Evolutionary conservation across 2,113 vertebrate genomes (phyloP).

Genomic region (Xiphophorus hellerii): DNA sequence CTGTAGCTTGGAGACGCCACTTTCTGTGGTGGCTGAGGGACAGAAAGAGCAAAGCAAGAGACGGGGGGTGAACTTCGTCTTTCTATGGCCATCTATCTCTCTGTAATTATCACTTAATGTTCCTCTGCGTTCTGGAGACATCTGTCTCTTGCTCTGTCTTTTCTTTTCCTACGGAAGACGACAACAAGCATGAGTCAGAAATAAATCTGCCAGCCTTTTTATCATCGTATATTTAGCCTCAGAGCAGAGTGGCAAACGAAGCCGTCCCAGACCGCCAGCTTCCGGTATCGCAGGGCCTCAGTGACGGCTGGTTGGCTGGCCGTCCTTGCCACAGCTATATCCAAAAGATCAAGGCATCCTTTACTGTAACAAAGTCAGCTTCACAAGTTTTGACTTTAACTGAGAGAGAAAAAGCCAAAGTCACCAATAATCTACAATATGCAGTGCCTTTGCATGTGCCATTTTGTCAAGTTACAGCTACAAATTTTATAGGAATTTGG

Average conservation of each 20-base stretch:
- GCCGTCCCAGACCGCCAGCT: constrained; percentile 67
- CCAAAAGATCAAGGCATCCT: constrained; percentile 56
- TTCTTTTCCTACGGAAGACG: constrained; percentile 44
- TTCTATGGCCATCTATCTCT: constrained; percentile 56
- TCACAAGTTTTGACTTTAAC: constrained; percentile 55
- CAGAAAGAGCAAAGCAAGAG: constrained; percentile 60
- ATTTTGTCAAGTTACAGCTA: background rate
- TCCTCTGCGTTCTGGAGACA: constrained; percentile 65
- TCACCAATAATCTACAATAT: background rate
- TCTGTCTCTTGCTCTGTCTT: constrained; percentile 59
- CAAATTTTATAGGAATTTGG: background rate
- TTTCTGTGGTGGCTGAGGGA: constrained; percentile 69
- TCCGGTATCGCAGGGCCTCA: constrained; percentile 63
- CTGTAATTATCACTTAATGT: constrained; percentile 84
- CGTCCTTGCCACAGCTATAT: constrained; percentile 61
- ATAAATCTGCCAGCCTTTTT: constrained; percentile 77
- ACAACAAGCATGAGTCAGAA: constrained; percentile 73
- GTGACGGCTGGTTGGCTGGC: constrained; percentile 41
- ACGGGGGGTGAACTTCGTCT: constrained; percentile 48
- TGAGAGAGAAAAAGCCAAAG: constrained; percentile 35
- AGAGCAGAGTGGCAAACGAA: constrained; percentile 65
- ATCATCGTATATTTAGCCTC: constrained; percentile 78
- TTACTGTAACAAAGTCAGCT: constrained; percentile 53
- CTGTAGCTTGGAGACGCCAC: constrained; percentile 69
- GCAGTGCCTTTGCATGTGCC: background rate